These are phyloP conservation scores for Leptopterna dolabrata DNA, from an alignment of 2,888 invertebrate species.

Conservation along the genomic window DNA sequence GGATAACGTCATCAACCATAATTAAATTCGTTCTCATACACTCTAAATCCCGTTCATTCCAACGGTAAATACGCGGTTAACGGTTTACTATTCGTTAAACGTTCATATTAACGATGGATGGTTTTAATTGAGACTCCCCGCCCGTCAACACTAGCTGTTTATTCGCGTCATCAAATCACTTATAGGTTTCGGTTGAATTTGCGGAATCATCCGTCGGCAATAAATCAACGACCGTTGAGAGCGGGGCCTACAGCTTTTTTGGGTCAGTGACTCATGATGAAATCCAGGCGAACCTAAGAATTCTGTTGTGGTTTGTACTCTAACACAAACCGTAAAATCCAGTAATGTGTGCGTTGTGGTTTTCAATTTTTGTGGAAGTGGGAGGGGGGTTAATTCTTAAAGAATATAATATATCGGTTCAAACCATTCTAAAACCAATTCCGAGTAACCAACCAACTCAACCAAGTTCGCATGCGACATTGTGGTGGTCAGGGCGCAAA, in stretches of 20 bases:
- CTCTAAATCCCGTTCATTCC: not conserved
- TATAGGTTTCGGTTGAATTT: slow-evolving; percentile 14
- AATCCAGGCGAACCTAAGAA: no score
- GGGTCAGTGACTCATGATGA: not conserved
- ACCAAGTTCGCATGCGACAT: no score
- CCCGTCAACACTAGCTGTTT: not conserved
- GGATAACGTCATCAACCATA: not conserved
- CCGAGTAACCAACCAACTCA: no score
- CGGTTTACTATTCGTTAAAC: not conserved
- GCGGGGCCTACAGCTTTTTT: not conserved
- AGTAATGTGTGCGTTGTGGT: no score
- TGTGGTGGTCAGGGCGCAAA: no score
- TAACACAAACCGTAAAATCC: no score
- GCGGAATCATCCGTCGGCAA: slow-evolving; percentile 21
- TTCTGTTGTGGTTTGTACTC: no score
- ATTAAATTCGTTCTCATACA: not conserved
- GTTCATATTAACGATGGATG: not conserved
- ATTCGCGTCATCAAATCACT: slow-evolving; percentile 31
- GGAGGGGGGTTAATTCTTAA: no score
- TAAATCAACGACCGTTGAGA: not conserved
- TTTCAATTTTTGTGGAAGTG: no score
- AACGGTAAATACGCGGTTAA: not conserved
- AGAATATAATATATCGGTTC: no score
- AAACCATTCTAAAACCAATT: no score
- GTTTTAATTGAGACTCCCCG: not conserved